Base-by-base conservation (phyloP, 2,113 vertebrate genomes). In the Onychostoma macrolepis region DNA sequence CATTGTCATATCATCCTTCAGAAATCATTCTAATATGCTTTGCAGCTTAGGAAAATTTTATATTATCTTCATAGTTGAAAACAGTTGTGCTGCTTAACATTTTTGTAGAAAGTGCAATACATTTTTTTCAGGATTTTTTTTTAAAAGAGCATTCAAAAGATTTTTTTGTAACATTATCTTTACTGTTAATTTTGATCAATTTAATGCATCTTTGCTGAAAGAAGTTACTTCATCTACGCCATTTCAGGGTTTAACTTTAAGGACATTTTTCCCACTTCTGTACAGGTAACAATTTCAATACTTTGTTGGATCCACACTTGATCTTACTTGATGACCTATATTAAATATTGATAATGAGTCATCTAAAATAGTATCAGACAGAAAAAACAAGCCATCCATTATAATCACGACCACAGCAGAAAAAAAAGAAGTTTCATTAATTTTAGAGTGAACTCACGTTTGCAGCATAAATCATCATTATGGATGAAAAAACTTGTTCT, bases 401-500 rank as follows among this genome's bases (percentile, higher is more conserved):
- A 45, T 45, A 45, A 45, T 45, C n/a, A 76, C 0, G 24, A 13
- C 5, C 24, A 75, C 38, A 45, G 38, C 24, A 75, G 12, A 15
- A 45, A 75, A 3, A 3, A 8, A n/a, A n/a, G n/a, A n/a, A n/a
- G n/a, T 8, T 1, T 15, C 12, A 45, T 75, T 45, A 3, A 75
- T 72, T 72, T 72, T 72, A 72, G 17, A 41, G 33, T 72, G 36
- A 41, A 72, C 69, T 38, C 69, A 71, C 30, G 36, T 72, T 72
- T 72, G 36, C 17, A 41, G 72, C n/a, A 76, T 48, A 45, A 26
- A 45, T 76, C 74, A 48, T 76, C 41, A 76, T 76, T 75, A 75
- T 45, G 38, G 41, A 76, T 17, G 74, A 45, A n/a, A 28, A 7
- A 76, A 48, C 41, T 26, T 76, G 38, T 26, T 17, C 38, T 76